These are phyloP conservation scores for Tyrophagus putrescentiae DNA, from an alignment of 1,140 invertebrate genomes.

Conservation along the genomic window DNA sequence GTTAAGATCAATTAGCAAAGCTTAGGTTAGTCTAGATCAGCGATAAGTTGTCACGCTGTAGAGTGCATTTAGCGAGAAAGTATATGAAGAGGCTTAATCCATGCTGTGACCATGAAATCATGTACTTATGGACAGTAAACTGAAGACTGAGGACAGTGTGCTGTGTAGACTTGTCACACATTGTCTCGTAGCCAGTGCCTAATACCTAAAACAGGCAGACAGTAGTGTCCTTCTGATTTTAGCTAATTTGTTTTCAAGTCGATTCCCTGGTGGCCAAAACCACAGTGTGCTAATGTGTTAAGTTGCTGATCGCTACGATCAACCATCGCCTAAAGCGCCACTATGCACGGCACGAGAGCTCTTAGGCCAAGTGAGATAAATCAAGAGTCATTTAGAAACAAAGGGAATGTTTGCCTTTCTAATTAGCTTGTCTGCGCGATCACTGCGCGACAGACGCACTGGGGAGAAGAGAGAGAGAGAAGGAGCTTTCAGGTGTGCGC, in stretches of 20 bases:
- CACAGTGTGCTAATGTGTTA: conserved; percentile 3
- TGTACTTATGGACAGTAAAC: no score
- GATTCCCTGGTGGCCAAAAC: no score
- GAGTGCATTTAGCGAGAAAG: neutral
- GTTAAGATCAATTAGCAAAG: conserved; percentile 6
- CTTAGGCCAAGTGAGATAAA: conserved; percentile 5
- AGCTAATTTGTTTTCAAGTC: conserved; percentile 14
- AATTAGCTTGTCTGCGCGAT: conserved; percentile 10
- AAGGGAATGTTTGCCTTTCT: conserved; percentile 11
- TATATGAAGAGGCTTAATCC: neutral
- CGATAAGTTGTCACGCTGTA: neutral
- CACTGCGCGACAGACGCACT: neutral
- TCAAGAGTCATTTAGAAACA: conserved; percentile 14
- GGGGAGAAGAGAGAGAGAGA: no score
- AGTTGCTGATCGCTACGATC: no score
- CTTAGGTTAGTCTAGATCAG: conserved; percentile 5
- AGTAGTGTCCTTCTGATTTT: neutral
- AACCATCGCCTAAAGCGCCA: neutral
- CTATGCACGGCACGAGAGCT: neutral
- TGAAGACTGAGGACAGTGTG: no score
- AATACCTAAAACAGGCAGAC: neutral
- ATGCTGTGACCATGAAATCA: conserved; percentile 12
- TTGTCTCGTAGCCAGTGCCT: neutral
- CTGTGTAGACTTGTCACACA: no score
- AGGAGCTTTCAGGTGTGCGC: conserved; percentile 2